These are phyloP conservation scores for Myotis brandtii DNA, from an alignment of 2,113 vertebrate species.

Conservation along the genomic window DNA sequence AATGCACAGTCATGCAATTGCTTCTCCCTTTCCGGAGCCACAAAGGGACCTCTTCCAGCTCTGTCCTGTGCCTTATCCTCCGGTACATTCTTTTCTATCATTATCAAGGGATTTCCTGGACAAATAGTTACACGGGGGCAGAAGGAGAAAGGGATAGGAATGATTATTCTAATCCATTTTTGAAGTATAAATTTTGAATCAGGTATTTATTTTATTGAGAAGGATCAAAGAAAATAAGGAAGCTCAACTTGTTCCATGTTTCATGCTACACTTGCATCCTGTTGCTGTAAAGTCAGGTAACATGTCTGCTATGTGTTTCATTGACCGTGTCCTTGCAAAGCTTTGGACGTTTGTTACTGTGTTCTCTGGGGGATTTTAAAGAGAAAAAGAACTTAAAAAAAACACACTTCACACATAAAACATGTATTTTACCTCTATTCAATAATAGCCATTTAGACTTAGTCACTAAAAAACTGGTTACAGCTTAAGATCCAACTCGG, in stretches of 20 bases:
- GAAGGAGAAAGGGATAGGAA: background rate
- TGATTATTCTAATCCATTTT: background rate
- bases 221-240: background rate
- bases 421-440: background rate
- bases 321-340: background rate
- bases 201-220: background rate
- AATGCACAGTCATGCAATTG: background rate
- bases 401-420: slow-evolving; percentile 16
- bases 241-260: background rate
- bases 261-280: background rate
- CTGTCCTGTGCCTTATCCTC: background rate
- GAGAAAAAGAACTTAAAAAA: slow-evolving; percentile 28
- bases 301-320: background rate
- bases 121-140: background rate
- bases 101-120: background rate
- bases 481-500: background rate
- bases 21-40: background rate
- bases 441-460: background rate
- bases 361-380: slow-evolving; percentile 46
- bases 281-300: background rate
- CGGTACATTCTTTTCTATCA: background rate
- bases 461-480: background rate
- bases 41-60: background rate
- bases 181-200: background rate
- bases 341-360: background rate